A percentile compares a stretch with the other conserved stretches of the same genome.
phyloP scores from a whole-genome alignment of 2,113 vertebrate genomes.

The Fulmarus glacialis region DNA sequence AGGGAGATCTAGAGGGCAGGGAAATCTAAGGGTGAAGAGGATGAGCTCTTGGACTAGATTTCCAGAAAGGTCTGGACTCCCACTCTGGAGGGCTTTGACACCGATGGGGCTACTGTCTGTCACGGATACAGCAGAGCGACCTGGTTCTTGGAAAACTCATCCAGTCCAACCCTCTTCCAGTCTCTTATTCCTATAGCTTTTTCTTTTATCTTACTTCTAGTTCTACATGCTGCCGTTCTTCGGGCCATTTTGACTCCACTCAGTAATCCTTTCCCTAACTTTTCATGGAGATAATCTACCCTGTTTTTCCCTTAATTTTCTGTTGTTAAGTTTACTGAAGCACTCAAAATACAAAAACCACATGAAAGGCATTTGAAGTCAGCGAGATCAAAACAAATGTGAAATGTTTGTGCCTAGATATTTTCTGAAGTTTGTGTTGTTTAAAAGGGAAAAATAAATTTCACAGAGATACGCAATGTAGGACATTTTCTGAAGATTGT shows the following conservation, averaged over 20 bases:
- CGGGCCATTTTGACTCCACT: background rate
- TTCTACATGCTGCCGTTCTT: background rate
- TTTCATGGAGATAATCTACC: background rate
- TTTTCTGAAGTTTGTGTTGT: background rate
- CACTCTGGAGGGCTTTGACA: background rate
- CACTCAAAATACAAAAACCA: background rate
- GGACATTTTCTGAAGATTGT: background rate
- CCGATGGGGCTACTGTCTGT: background rate
- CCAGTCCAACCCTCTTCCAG: background rate
- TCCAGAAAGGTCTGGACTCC: background rate
- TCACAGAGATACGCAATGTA: background rate
- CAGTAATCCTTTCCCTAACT: background rate
- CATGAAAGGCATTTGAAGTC: background rate
- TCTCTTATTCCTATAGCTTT: background rate
- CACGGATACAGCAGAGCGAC: fast-evolving
- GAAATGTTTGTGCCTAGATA: background rate
- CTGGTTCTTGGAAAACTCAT: background rate
- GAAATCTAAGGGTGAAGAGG: background rate
- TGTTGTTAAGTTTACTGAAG: background rate
- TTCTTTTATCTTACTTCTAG: background rate
- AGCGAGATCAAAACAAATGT: background rate
- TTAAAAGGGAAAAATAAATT: background rate
- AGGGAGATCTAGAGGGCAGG: background rate
- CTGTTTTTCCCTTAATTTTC: background rate
- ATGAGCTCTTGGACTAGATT: background rate